Evolutionary conservation across 2,888 invertebrate species (phyloP).

Genomic region (Prionchulus punctatus): DNA sequence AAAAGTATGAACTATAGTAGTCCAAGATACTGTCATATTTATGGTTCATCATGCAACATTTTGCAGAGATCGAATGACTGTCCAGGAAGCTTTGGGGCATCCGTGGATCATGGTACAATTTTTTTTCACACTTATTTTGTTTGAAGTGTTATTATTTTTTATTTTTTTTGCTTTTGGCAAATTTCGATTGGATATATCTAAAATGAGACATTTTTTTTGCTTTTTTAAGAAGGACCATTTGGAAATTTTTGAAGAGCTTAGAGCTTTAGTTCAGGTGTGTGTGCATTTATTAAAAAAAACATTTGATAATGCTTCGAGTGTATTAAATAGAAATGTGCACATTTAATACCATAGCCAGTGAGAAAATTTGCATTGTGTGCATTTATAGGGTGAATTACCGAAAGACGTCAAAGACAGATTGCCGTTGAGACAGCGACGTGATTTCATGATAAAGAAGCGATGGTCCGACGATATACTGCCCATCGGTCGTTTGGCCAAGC

Average conservation of each 20-base stretch:
- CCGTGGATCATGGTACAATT: slow-evolving; percentile 38
- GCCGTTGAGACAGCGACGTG: slow-evolving; percentile 19
- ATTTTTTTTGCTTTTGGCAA: neutral
- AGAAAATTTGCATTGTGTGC: neutral
- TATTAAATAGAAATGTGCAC: neutral
- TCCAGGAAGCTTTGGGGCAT: slow-evolving; percentile 35
- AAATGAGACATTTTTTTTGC: too few relatives aligned
- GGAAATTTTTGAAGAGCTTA: too few relatives aligned
- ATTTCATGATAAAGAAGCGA: slow-evolving; percentile 21
- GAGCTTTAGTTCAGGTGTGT: too few relatives aligned
- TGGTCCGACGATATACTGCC: slow-evolving; percentile 31
- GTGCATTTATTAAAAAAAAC: too few relatives aligned
- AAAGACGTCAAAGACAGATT: slow-evolving; percentile 26
- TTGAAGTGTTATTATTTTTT: neutral
- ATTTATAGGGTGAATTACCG: neutral
- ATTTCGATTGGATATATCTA: neutral
- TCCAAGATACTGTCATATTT: neutral
- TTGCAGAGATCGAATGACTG: slow-evolving; percentile 35
- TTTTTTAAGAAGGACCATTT: too few relatives aligned
- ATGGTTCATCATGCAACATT: neutral
- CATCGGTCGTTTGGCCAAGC: slow-evolving; percentile 35
- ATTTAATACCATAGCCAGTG: neutral
- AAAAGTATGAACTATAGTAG: slow-evolving; percentile 45
- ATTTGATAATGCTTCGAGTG: neutral
- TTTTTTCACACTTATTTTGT: slow-evolving; percentile 1